Conservation (phyloP, 2,113 vertebrate species). For the Isurus oxyrinchus region DNA sequence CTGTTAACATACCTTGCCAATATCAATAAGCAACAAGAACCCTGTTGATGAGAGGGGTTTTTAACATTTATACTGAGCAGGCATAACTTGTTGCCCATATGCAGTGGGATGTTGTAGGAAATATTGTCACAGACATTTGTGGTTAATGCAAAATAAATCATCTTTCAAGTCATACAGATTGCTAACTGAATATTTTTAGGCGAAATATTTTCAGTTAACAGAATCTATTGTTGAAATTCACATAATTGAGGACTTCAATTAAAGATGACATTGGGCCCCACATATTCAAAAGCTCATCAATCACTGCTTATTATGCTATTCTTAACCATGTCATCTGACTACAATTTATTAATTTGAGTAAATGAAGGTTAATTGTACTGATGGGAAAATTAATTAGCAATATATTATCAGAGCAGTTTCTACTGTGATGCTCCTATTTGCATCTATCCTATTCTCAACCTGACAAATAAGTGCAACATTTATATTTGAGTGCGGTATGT, state of each 20-base stretch:
- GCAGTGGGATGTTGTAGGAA: background rate
- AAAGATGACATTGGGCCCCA: background rate
- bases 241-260: background rate
- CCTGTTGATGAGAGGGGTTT: background rate
- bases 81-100: background rate
- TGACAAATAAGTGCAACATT: background rate
- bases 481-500: background rate
- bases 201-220: background rate
- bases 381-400: background rate
- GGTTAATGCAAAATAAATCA: background rate
- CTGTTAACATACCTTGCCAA: too few relatives aligned
- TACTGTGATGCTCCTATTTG: background rate
- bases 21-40: background rate
- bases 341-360: background rate
- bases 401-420: background rate
- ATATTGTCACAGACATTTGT: background rate
- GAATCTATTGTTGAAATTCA: background rate
- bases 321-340: background rate
- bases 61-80: background rate
- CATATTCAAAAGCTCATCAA: background rate
- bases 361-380: background rate
- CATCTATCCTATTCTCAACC: background rate
- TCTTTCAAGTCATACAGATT: background rate
- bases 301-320: background rate
- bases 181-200: too few relatives aligned